Evolutionary conservation across 2,888 invertebrate species (phyloP), one percentile per base, ranked within the genome.

Genomic region (Dimorphilus gyrociliatus): DNA sequence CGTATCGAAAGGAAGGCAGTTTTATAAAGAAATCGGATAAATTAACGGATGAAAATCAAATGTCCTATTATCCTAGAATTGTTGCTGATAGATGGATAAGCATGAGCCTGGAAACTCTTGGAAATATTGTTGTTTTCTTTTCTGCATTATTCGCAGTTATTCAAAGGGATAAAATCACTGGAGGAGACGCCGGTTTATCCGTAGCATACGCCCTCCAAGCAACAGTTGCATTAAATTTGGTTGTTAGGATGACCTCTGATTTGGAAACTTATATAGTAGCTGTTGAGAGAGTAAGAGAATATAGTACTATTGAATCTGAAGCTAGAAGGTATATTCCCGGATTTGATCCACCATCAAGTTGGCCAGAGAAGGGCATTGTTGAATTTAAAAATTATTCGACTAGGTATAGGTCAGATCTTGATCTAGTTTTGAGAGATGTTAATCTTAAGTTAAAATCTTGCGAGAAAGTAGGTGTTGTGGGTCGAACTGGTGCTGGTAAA

Each of bases 361-460:
- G 62, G 62, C 62, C 62, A 2, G 30, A 38, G 4, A 26, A 44
- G 3, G 62, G 63, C 15, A 41, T 39, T 8, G 48, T 62, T 7
- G 31, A 35, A n/a, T 47, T 64, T 26, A 23, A 45, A 1, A 36
- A 50, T 25, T 45, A 41, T 35, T 36, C 35, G n/a, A 36, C 37
- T 8, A 37, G 45, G 10, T 45, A 46, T 33, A 25, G 45, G 16
- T 33, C 32, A 15, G 44, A 40, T 10, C 64, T 82, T 30, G 85
- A 86, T 51, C 37, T 42, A 14, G 45, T 43, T n/a, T 35, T 46
- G 8, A 37, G 35, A 23, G 28, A 29, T 16, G 30, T 46, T 27
- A 36, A 15, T 21, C 19, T 28, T 7, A 17, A 26, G 18, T 33
- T 40, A 18, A 30, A 21, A 19, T 27, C 26, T 4, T 47, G 47